phyloP scores from a whole-genome alignment of 2,888 invertebrate species.

The Synanthedon formicaeformis region DNA sequence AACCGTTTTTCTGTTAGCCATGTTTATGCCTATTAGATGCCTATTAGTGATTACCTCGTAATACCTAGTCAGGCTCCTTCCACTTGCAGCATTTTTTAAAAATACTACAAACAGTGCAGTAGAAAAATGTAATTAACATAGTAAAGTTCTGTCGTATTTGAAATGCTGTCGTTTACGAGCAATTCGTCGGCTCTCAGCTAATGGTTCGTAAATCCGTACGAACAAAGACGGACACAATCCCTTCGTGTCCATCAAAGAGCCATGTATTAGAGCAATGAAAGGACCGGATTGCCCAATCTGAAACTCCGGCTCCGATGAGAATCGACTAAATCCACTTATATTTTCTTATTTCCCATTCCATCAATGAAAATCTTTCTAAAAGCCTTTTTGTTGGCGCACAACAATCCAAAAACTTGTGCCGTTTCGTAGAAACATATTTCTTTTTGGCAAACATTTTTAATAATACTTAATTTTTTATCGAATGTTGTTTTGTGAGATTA shows the following conservation, averaged over 20 bases:
- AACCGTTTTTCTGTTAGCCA: no score
- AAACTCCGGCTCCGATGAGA: constrained; percentile 2
- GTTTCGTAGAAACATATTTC: constrained; percentile 5
- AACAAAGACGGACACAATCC: constrained; percentile 35
- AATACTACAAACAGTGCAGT: no score
- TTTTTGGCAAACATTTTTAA: not conserved
- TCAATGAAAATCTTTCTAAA: constrained; percentile 38
- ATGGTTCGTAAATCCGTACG: constrained; percentile 27
- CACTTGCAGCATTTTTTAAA: no score
- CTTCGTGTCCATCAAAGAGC: constrained; percentile 38
- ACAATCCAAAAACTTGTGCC: constrained; percentile 19
- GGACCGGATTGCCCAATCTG: constrained; percentile 32
- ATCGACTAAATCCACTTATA: constrained; percentile 32
- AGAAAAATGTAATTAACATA: no score
- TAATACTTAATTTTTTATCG: not conserved
- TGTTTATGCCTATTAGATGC: no score
- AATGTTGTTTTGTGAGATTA: not conserved
- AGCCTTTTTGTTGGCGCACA: constrained; percentile 36
- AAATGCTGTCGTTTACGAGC: not conserved
- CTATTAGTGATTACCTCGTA: no score
- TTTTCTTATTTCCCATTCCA: constrained; percentile 32
- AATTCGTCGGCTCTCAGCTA: not conserved
- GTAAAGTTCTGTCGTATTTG: no score
- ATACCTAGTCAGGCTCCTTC: no score
- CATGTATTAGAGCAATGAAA: constrained; percentile 34